These are phyloP conservation scores for Lycophotia porphyrea DNA, from an alignment of 2,888 invertebrate genomes.

Conservation along the genomic window DNA sequence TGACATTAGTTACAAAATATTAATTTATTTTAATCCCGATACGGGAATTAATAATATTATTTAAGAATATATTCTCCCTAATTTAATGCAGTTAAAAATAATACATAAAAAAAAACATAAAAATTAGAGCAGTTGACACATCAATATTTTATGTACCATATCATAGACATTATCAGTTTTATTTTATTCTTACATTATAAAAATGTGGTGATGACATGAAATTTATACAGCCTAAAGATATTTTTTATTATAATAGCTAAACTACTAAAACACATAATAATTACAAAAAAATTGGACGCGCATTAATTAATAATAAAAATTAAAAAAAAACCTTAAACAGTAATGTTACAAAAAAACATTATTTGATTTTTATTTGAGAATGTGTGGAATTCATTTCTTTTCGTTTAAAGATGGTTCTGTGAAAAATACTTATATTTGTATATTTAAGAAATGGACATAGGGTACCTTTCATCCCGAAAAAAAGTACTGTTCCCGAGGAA, in stretches of 20 bases:
- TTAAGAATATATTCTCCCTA: background rate
- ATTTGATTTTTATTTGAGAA: conserved; percentile 33
- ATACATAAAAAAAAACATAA: background rate
- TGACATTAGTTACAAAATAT: background rate
- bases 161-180: conserved; percentile 44
- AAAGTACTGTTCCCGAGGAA: no score
- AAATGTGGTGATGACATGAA: conserved; percentile 46
- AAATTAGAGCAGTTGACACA: conserved; percentile 47
- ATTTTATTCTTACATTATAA: conserved; percentile 35
- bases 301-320: conserved; percentile 34
- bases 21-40: conserved; percentile 11
- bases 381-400: conserved; percentile 14
- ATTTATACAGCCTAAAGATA: conserved; percentile 55
- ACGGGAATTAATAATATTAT: conserved; percentile 3
- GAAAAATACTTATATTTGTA: background rate
- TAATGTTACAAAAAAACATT: conserved; percentile 42
- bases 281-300: conserved; percentile 53
- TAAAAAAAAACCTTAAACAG: conserved; percentile 28
- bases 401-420: background rate
- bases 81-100: background rate
- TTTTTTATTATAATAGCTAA: conserved; percentile 28
- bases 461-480: no score
- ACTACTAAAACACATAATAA: conserved; percentile 36
- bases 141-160: conserved; percentile 41
- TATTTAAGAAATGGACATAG: no score